Percentiles rank a stretch among this genome's conserved stretches.
phyloP scores from a whole-genome alignment of 1,140 invertebrate species.

The Orchestia grillus region DNA sequence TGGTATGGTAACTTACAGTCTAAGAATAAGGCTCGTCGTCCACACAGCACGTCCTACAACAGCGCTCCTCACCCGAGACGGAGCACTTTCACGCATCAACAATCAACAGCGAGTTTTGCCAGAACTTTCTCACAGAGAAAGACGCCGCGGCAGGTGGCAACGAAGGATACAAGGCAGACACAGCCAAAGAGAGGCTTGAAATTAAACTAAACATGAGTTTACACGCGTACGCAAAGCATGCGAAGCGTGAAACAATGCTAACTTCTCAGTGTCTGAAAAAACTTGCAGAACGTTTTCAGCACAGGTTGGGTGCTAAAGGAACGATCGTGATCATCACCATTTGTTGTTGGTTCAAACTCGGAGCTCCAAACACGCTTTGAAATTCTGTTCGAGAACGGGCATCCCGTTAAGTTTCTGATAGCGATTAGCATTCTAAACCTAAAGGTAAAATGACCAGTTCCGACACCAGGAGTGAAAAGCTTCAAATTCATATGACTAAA shows the following conservation, averaged over 20 bases:
- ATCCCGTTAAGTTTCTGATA: neutral
- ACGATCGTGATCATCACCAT: neutral
- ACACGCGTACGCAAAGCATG: neutral
- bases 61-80: neutral
- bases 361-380: neutral
- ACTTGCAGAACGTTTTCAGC: neutral
- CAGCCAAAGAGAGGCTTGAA: neutral
- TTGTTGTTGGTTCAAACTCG: neutral
- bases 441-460: neutral
- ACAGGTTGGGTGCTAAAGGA: neutral
- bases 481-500: neutral
- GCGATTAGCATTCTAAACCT: neutral
- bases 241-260: neutral
- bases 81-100: neutral
- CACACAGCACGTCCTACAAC: too few species aligned
- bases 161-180: neutral
- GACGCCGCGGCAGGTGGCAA: neutral
- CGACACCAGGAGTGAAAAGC: neutral
- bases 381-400: neutral
- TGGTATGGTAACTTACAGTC: neutral
- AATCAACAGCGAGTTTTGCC: neutral
- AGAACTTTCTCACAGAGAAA: neutral
- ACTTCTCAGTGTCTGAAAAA: neutral
- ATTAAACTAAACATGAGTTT: neutral
- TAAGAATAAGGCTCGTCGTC: neutral